A percentile compares a stretch with the other conserved stretches of the same genome.
Evolutionary conservation across 1,140 invertebrate species (phyloP).

Genomic region (Paraescarpia echinospica): DNA sequence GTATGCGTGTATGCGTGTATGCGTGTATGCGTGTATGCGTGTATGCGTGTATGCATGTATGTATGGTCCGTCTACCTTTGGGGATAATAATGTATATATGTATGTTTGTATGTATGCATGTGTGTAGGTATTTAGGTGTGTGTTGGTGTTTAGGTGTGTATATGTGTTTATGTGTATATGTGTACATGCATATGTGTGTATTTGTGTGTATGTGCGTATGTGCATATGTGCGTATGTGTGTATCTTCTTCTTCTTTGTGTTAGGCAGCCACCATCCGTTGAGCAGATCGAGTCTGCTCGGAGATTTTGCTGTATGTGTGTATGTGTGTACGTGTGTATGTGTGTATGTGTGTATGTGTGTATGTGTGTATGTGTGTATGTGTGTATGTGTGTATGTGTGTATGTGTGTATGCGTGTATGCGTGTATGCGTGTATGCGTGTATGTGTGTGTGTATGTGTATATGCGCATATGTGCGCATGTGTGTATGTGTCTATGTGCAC

Average conservation of each 20-base stretch:
- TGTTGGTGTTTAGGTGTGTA: constrained; percentile 9
- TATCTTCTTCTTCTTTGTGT: too few species aligned
- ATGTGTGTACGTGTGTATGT: constrained; percentile 23
- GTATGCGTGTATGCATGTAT: neutral
- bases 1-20: constrained; percentile 3
- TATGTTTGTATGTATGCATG: constrained; percentile 2
- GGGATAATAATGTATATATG: too few species aligned
- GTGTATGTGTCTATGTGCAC: too few species aligned
- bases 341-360: constrained; percentile 15
- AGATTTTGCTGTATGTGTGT: constrained; percentile 16
- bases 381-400: constrained; percentile 15
- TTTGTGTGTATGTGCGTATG: constrained; percentile 11
- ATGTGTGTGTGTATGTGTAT: neutral
- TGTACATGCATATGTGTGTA: neutral
- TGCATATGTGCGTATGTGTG: constrained; percentile 6
- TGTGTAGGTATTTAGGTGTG: too few species aligned
- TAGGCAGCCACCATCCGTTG: too few species aligned
- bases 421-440: constrained; percentile 11
- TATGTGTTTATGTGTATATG: constrained; percentile 17
- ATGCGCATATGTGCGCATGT: too few species aligned
- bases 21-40: constrained; percentile 3
- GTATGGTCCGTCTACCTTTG: too few species aligned
- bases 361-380: constrained; percentile 12
- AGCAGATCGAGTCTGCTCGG: too few species aligned
- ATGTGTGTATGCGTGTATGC: constrained; percentile 6